These are phyloP conservation scores for Morpho helenor DNA, from an alignment of 2,888 invertebrate species.

Conservation along the genomic window DNA sequence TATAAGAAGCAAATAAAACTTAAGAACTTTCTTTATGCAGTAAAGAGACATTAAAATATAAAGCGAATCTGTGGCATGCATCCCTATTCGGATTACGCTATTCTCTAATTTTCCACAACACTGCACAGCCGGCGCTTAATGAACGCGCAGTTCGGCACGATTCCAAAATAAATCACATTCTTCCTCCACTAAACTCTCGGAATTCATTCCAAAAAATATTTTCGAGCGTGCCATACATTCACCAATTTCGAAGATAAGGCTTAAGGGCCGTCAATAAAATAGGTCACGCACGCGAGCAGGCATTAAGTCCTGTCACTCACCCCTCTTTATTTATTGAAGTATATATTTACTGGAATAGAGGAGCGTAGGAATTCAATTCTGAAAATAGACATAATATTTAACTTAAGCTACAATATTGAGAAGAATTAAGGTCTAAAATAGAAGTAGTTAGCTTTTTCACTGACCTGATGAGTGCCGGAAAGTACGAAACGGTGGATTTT, in stretches of 20 bases:
- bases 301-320: no score
- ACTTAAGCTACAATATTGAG: no score
- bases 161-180: slow-evolving; percentile 17
- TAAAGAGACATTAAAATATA: background rate
- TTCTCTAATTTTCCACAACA: slow-evolving; percentile 11
- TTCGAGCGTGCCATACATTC: slow-evolving; percentile 10
- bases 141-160: slow-evolving; percentile 12
- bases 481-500: no score
- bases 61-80: slow-evolving; percentile 2
- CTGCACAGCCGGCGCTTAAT: slow-evolving; percentile 13
- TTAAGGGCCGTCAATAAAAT: background rate
- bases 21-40: background rate
- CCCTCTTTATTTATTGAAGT: no score
- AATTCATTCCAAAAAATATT: slow-evolving; percentile 14
- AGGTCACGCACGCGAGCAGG: background rate
- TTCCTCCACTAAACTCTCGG: slow-evolving; percentile 12
- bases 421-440: no score
- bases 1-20: background rate
- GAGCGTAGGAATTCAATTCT: background rate
- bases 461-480: no score
- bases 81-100: slow-evolving; percentile 5
- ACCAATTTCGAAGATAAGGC: slow-evolving; percentile 6
- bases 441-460: no score
- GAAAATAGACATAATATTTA: no score
- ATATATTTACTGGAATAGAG: no score